Evolutionary conservation across 2,888 invertebrate species (phyloP), one percentile per base, ranked within the genome.

Genomic region (Fragum whitleyi): DNA sequence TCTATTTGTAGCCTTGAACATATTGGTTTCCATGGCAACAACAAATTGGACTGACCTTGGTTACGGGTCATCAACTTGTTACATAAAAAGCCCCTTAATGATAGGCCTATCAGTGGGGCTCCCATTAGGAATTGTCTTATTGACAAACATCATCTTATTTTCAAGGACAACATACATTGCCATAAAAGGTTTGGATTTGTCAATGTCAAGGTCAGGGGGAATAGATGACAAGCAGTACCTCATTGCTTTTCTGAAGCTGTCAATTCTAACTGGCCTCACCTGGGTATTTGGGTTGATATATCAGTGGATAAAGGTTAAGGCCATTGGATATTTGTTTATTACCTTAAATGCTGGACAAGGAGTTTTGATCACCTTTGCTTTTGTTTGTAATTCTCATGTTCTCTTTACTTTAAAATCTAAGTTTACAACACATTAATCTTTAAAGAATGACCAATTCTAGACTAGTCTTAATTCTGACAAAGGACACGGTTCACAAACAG

Each of bases 301-400:
- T n/a, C 61, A 61, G 61, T 61, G 61, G 61, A n/a, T n/a, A 9
- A 61, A 61, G 26, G 14, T 61, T 32, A 61, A 61, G 61, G 61
- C 28, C 61, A 61, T 61, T 32, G 61, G 61, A n/a, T 61, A 32
- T 61, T 29, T 61, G 28, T 61, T n/a, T 16, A 61, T 61, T 16
- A 29, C 32, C 3, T 28, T 61, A 0, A 61, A 61, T n/a, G 29
- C 61, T 16, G 61, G 61, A n/a, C 61, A 61, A 32, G 61, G 61
- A 1, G 61, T 32, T 61, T 28, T 61, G 19, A 32, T 61, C 19
- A 6, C n/a, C 6, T 16, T 61, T 61, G 61, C 61, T 61, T 61
- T 61, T 61, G 61, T 61, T 2, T 32, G 32, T 21, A 32, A 32
- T 16, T 32, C 29, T 3, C 61, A 61, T 61, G 57, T 57, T 26